A percentile compares a stretch with the other conserved stretches of the same genome.
These are phyloP conservation scores for Drosophila prolongata DNA, from an alignment of 2,888 invertebrate species.

Conservation along the genomic window DNA sequence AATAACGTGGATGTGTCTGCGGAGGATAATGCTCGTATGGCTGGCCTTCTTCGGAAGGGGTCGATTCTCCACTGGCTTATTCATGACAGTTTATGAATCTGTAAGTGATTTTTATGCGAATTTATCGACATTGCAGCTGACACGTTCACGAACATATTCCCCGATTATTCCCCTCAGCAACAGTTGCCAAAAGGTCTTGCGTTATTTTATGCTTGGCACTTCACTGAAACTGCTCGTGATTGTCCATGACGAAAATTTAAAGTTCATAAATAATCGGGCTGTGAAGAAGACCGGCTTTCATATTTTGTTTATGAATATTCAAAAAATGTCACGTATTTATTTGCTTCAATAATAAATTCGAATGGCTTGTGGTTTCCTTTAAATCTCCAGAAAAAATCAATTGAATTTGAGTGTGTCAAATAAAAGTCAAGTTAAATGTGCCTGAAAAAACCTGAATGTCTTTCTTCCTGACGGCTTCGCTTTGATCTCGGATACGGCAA, in stretches of 20 bases:
- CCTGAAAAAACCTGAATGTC: background rate
- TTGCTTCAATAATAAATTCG: background rate
- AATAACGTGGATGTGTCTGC: conserved; percentile 8
- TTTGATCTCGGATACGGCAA: background rate
- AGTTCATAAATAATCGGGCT: background rate
- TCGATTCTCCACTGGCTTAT: conserved; percentile 29
- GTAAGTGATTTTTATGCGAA: conserved; percentile 48
- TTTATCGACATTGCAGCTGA: conserved; percentile 48
- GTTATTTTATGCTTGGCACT: conserved; percentile 2
- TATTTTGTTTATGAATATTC: too few relatives aligned
- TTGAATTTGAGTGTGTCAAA: conserved; percentile 9
- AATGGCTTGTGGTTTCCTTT: background rate
- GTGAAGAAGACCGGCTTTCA: background rate
- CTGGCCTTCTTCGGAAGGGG: conserved; percentile 10
- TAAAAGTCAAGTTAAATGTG: conserved; percentile 9
- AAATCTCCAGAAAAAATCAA: background rate
- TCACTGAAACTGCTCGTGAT: background rate
- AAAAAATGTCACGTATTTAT: background rate
- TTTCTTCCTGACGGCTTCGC: background rate
- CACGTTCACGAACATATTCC: conserved; percentile 27
- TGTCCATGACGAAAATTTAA: background rate
- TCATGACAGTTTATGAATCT: conserved; percentile 45
- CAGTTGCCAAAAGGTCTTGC: conserved; percentile 21
- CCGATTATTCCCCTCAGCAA: conserved; percentile 8
- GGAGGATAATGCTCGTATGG: background rate